A percentile compares a stretch with the other conserved stretches of the same genome.
These are phyloP conservation scores for Microcebus ravelobensis DNA, from an alignment of 2,113 vertebrate species.

Conservation along the genomic window DNA sequence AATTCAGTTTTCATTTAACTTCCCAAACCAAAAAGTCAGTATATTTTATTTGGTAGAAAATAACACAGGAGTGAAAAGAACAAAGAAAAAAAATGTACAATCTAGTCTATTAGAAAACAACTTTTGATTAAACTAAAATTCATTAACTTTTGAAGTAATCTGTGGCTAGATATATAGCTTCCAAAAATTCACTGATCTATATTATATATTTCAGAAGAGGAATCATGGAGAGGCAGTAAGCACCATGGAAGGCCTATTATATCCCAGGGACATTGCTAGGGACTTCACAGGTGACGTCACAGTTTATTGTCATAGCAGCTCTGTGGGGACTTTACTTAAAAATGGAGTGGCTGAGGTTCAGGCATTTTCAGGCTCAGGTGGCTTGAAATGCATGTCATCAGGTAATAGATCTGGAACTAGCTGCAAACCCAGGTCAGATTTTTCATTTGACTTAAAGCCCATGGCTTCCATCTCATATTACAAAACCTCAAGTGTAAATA, in stretches of 20 bases:
- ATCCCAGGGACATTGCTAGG: not conserved
- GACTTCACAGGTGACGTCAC: not conserved
- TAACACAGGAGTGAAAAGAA: not conserved
- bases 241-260: not conserved
- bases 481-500: not conserved
- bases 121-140: not conserved
- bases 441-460: not conserved
- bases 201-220: not conserved
- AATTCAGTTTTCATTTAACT: conserved; percentile 14
- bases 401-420: not conserved
- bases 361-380: not conserved
- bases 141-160: not conserved
- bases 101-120: not conserved
- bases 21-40: not conserved
- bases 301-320: not conserved
- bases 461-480: not conserved
- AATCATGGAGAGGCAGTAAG: not conserved
- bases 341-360: not conserved
- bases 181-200: not conserved
- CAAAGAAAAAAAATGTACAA: not conserved
- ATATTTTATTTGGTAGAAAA: conserved; percentile 14
- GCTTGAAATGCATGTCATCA: not conserved
- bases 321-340: not conserved
- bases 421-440: not conserved
- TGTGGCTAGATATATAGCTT: not conserved